phyloP scores from a whole-genome alignment of 92 coral and sea anemone species.

The Epizoanthus fatuus region DNA sequence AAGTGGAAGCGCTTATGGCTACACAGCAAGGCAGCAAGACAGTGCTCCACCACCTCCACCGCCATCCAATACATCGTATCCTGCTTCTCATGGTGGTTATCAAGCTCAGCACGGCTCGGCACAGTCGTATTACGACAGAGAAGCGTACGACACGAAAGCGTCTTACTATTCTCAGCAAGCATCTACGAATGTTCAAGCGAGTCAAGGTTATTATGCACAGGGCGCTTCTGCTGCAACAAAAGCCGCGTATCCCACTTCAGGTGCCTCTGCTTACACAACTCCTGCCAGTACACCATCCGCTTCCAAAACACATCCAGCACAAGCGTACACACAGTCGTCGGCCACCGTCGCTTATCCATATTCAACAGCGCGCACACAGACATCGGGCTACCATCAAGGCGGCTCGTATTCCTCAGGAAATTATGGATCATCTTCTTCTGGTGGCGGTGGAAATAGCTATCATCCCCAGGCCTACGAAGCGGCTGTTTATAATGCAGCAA shows the following conservation, averaged over 20 bases:
- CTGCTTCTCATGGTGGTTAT: slow-evolving; percentile 86
- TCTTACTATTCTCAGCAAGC: slow-evolving; percentile 91
- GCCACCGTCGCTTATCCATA: slow-evolving; percentile 97
- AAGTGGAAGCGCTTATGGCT: slow-evolving; percentile 95
- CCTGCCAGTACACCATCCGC: slow-evolving; percentile 88
- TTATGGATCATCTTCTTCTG: slow-evolving; percentile 82
- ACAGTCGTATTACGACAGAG: slow-evolving; percentile 89
- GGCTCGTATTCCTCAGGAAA: slow-evolving; percentile 89
- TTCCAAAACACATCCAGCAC: slow-evolving; percentile 86
- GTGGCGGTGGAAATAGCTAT: slow-evolving; percentile 72
- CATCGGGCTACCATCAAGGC: slow-evolving; percentile 85
- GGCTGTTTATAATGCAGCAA: slow-evolving; percentile 98
- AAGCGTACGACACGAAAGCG: slow-evolving; percentile 90
- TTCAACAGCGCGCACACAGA: slow-evolving; percentile 88
- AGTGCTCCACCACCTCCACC: slow-evolving; percentile 97
- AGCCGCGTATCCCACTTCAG: slow-evolving; percentile 89
- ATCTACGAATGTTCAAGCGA: slow-evolving; percentile 85
- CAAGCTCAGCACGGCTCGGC: slow-evolving; percentile 88
- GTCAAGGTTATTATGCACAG: slow-evolving; percentile 94
- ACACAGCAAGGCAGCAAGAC: slow-evolving; percentile 98
- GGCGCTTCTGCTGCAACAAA: slow-evolving; percentile 86
- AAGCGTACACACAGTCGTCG: slow-evolving; percentile 84
- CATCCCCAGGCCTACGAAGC: slow-evolving; percentile 99
- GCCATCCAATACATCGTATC: slow-evolving; percentile 85
- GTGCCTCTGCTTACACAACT: slow-evolving; percentile 84